Base-by-base conservation (phyloP, 2,797 vertebrate species). In the Thripadectes ignobilis region DNA sequence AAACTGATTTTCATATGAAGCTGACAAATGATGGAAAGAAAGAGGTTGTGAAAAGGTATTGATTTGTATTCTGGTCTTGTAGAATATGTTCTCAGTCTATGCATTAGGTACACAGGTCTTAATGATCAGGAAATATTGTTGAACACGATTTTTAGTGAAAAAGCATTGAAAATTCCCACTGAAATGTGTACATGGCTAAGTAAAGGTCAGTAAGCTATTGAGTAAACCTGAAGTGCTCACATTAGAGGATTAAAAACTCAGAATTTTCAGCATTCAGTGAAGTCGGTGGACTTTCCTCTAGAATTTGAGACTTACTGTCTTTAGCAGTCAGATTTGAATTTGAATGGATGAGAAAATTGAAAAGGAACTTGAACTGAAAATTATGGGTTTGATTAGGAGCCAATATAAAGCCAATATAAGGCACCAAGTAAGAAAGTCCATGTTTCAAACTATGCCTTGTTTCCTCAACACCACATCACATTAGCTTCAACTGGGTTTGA, bases 71-170 rank as follows among this genome's bases (percentile, higher is more conserved):
- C 96, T 75, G 51, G 43, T 76, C 85, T 78, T 84, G 95, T 75
- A 95, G 61, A 84, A 87, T 43, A 87, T 29, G 32, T 93, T 81
- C 93, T 93, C 0, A 0, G 73, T 66, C 89, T 92, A 81, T 90
- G 80, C 77, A 95, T 90, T 94, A 81, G 79, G 94, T 94, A 97
- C 92, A 96, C 93, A 93, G 92, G 76, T 72, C 79, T 86, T 97
- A 97, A 97, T 95, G 93, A 96, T 84, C 83, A 86, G 92, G 88
- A 96, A 96, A 95, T 95, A 97, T 94, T 96, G 94, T 96, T 59
- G 94, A 95, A 95, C 96, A 97, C 89, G 95, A 92, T 95, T 96
- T 97, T 95, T 93, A 96, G 95, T 49, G 93, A 88, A 94, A 96
- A 96, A 94, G 85, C 85, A 95, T 84, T 95, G 93, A 90, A 95